Evolutionary conservation across 2,113 vertebrate species (phyloP), one percentile per base, ranked within the genome.

Genomic region (Gulo gulo): DNA sequence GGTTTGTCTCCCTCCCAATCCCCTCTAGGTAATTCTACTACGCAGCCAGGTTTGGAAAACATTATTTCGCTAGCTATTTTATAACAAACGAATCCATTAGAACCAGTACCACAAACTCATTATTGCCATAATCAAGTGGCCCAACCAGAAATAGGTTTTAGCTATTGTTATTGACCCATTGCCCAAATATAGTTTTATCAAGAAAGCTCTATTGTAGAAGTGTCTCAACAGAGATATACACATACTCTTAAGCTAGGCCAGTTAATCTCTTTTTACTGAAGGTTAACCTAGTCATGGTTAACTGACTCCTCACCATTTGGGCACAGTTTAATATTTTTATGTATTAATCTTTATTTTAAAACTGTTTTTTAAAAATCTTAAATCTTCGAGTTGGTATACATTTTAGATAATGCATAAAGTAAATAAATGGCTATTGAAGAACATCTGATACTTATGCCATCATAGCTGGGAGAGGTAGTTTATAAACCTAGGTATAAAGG

Each of bases 301-400:
- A 26, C 16, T 29, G 59, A 3, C 23, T 86, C 45, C 78, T 93
- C 42, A 92, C 29, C 39, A 42, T 84, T 82, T 88, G 52, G 29
- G 26, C 13, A 73, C 31, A 42, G 36, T 67, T 78, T 95, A 67
- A 31, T 76, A 89, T 63, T 96, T 86, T 93, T 36, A 91, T 42
- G 86, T 95, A 52, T 67, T 83, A 89, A 74, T 36, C 1, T 63
- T 97, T 59, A 57, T 69, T 94, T 87, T 88, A 1, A 92, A 91
- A 57, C 34, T 42, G 34, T 65, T 88, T 88, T 61, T 15, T 24
- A 18, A 85, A 94, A 88, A 36, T 55, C 23, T 94, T 65, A 42
- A 67, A 73, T 61, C 24, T 91, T 94, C 15, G 24, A 88, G 23
- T 78, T 74, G 13, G 39, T 61, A 86, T 52, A 73, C 26, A 88